Evolutionary conservation across 2,888 invertebrate genomes (phyloP), one percentile per base, ranked within the genome.

Genomic region (Melitaea athalia): DNA sequence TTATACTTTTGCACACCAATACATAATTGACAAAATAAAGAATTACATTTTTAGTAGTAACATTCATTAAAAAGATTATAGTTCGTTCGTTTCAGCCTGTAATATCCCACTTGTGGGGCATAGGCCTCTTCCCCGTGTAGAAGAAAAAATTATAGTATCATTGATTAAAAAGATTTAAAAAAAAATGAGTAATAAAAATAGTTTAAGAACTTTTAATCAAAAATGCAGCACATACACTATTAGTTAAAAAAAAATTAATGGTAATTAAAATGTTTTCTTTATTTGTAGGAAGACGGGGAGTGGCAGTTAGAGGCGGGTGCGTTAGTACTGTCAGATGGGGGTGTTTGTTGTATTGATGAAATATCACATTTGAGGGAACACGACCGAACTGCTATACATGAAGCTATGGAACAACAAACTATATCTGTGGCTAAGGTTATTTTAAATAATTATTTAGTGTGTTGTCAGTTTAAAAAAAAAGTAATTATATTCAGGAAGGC

Each of bases 391-490:
- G 95, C 96, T 67, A 96, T 98, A 75, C 98, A 98, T 79, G 98
- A 98, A 88, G 98, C 98, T 0, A 98, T 98, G 98, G 98, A 98
- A 83, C 98, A 98, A 80, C 98, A 98, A 88, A 97, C 97, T 0
- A 97, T 98, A 73, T 97, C 97, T 78, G 96, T 98, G 43, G 98
- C 98, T 7, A 98, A 98, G 94, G 96, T 96, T 38, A 63, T 24
- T 43, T 33, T 5, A 12, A 12, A 53, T 53, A 24, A 12, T 53
- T 24, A 53, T 53, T 52, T 10, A 15, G 8, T 11, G 14, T 14
- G 11, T 45, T 14, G 5, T 5, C 11, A 14, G 7, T 11, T 45
- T 45, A 1, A 45, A 45, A 43, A 45, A 45, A 11, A 2, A 45
- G 0, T 45, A 11, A 4, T 45, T 14, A 45, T 7, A 10, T 14